These are phyloP conservation scores for Cavia porcellus DNA, from an alignment of 2,113 vertebrate species.

Conservation along the genomic window DNA sequence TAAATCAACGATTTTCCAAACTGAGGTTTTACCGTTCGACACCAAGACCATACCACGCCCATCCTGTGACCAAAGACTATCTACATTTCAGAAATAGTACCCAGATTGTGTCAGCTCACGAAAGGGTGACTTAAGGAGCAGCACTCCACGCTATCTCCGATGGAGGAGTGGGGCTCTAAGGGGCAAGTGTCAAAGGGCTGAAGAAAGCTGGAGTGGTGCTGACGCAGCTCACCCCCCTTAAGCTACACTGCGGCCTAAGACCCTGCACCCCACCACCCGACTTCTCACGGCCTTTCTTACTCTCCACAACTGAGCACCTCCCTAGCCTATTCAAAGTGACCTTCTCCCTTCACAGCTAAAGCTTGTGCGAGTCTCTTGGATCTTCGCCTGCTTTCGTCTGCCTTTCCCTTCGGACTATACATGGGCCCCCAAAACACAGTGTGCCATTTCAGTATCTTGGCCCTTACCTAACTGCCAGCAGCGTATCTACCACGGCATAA, in stretches of 20 bases:
- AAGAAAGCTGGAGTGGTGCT: background rate
- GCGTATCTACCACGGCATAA: background rate
- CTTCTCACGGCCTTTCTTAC: background rate
- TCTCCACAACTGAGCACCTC: background rate
- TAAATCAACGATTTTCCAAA: background rate
- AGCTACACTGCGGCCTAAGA: background rate
- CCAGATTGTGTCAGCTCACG: background rate
- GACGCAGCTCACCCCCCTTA: background rate
- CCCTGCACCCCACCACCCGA: background rate
- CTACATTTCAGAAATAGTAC: background rate
- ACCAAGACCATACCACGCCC: background rate
- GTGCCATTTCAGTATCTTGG: background rate
- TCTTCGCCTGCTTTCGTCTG: background rate
- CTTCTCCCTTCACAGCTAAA: background rate
- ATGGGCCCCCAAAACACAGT: background rate
- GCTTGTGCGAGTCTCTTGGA: background rate
- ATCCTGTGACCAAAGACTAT: slow-evolving; percentile 12
- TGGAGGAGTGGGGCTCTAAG: background rate
- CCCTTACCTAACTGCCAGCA: background rate
- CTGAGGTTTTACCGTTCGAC: background rate
- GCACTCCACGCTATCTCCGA: background rate
- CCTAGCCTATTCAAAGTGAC: background rate
- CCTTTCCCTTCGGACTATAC: background rate
- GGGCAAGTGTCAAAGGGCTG: background rate
- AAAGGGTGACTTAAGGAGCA: background rate